A percentile compares a stretch with the other conserved stretches of the same genome.
These are phyloP conservation scores for Merluccius polli DNA, from an alignment of 2,797 vertebrate species.

Conservation along the genomic window DNA sequence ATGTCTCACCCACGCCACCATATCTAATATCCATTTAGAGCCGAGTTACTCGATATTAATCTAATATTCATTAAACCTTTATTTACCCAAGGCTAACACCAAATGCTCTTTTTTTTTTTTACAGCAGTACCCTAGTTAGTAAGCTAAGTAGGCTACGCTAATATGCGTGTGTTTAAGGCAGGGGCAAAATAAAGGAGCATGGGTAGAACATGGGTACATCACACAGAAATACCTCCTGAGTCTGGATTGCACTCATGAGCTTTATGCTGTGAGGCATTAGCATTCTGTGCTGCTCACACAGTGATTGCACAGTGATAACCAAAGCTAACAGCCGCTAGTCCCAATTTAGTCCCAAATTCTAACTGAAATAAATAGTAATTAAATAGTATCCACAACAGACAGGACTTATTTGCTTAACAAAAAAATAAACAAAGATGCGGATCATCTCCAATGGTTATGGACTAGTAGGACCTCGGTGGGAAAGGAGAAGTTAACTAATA, in stretches of 20 bases:
- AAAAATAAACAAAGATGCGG: not conserved
- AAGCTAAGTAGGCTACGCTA: not conserved
- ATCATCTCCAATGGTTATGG: not conserved
- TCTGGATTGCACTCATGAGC: not conserved
- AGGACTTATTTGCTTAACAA: not conserved
- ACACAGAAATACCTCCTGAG: not conserved
- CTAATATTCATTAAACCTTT: not conserved
- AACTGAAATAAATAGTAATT: not conserved
- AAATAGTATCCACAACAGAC: not conserved
- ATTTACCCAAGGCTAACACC: not conserved
- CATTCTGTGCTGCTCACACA: not conserved
- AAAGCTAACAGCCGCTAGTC: not conserved
- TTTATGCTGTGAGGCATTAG: not conserved
- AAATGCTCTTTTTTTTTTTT: not conserved
- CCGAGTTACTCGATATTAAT: not conserved
- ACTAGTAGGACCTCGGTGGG: not conserved
- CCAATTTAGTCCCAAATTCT: not conserved
- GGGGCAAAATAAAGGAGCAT: not conserved
- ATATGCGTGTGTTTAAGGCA: not conserved
- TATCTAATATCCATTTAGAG: not conserved
- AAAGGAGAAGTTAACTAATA: not conserved
- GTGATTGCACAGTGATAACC: not conserved
- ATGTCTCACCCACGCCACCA: not conserved
- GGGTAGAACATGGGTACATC: not conserved
- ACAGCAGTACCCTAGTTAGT: not conserved